Percentiles rank a stretch among this genome's conserved stretches.
phyloP scores from a whole-genome alignment of 2,113 vertebrate genomes.

The Corythornis cristatus region DNA sequence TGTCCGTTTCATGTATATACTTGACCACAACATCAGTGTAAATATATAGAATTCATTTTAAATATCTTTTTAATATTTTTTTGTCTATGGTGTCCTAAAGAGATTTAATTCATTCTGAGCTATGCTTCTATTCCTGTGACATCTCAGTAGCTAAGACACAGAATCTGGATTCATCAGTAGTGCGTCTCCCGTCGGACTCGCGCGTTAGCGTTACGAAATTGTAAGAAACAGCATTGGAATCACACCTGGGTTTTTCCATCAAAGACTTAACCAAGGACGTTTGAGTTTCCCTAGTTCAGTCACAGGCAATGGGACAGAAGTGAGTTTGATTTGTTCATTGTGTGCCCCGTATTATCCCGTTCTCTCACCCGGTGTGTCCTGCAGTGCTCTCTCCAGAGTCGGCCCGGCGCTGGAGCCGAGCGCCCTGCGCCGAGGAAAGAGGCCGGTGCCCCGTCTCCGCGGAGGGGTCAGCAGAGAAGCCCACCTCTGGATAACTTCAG shows the following conservation, averaged over 20 bases:
- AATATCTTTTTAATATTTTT: slow-evolving; percentile 51
- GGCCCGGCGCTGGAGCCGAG: not conserved
- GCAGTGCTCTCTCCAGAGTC: not conserved
- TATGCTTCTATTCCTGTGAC: slow-evolving; percentile 52
- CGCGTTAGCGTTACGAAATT: not conserved
- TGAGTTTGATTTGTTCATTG: not conserved
- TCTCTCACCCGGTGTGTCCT: not conserved
- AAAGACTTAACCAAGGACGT: not conserved
- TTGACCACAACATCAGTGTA: slow-evolving; percentile 27
- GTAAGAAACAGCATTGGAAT: not conserved
- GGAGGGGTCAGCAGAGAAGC: not conserved
- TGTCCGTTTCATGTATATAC: slow-evolving; percentile 23
- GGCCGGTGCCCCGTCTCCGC: not conserved
- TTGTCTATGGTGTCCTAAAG: slow-evolving; percentile 54
- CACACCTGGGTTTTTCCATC: not conserved
- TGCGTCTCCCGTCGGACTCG: slow-evolving; percentile 10
- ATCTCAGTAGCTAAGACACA: slow-evolving; percentile 30
- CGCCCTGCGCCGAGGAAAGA: not conserved
- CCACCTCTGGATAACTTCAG: not conserved
- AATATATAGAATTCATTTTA: slow-evolving; percentile 51
- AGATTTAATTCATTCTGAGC: slow-evolving; percentile 44
- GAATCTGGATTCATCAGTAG: not conserved
- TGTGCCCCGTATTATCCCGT: fast-evolving
- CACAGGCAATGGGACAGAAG: not conserved
- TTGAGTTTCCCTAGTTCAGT: not conserved